Evolutionary conservation across 2,113 vertebrate species (phyloP), one percentile per base, ranked within the genome.

Genomic region (Microtus richardsoni): DNA sequence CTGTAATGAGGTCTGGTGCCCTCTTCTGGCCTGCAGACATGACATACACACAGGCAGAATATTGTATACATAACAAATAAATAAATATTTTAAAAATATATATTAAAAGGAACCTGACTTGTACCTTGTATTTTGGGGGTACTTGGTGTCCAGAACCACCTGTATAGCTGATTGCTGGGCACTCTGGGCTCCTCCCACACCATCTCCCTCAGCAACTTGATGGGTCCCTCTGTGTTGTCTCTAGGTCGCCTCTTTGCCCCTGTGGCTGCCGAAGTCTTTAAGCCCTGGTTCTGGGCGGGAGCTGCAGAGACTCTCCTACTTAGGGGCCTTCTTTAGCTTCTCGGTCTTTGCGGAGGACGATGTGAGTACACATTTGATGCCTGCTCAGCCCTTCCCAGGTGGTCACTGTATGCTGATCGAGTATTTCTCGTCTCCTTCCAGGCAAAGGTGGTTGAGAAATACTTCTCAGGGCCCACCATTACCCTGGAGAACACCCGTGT

Each of bases 281-380:
- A 99, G 99, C 97, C 98, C 99, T 8, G 99, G 99, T 68, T 99
- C 98, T 28, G 99, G 99, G 96, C 98, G 99, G 98, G 99, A 99
- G 95, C 98, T 99, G 91, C 99, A 99, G 98, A 99, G 99, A 98
- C 98, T 99, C 7, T 99, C 99, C 44, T 99, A 99, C 88, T 96
- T 99, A 84, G 99, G 99, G 94, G 98, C 99, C 52, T 99, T 99
- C 98, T 99, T 99, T 95, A 99, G 99, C 97, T 99, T 99, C 87
- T 99, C 99, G 1, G 99, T 99, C 94, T 99, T 99, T 95, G 99
- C 99, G 39, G 99, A 99, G 96, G 99, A 99, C 95, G 99, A 99
- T n/a, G 99, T 99, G 97, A 99, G 99, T 99, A 86, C 33, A 26
- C 4, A 44, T 30, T 6, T 68, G 24, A 0, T 10, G 33, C 14